These are phyloP conservation scores for Dugesia japonica DNA, from an alignment of 2,888 invertebrate genomes.

Conservation along the genomic window DNA sequence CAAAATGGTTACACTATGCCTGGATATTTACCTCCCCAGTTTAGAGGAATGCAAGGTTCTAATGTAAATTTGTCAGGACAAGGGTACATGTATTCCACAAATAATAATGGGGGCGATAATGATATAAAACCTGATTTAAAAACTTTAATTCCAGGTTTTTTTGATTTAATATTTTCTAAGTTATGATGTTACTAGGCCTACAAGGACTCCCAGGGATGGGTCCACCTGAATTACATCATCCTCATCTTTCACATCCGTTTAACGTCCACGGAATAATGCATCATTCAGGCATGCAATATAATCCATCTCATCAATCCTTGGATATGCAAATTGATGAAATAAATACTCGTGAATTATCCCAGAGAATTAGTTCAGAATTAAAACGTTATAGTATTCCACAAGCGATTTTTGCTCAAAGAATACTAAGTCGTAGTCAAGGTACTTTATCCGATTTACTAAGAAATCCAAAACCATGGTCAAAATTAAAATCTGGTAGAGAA, in stretches of 20 bases:
- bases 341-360: not conserved
- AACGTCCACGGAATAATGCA: not conserved
- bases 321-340: not conserved
- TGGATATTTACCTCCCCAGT: not conserved
- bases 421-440: too few species aligned
- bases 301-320: not conserved
- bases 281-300: not conserved
- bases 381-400: too few species aligned
- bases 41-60: not conserved
- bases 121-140: constrained; percentile 22
- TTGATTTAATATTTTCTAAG: not conserved
- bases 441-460: not conserved
- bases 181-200: not conserved
- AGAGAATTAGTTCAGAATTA: not conserved
- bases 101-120: too few species aligned
- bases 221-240: not conserved
- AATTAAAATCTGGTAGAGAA: not conserved
- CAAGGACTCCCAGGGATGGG: not conserved
- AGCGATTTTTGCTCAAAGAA: not conserved
- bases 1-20: not conserved
- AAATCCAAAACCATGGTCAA: not conserved
- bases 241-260: not conserved
- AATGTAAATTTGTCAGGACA: not conserved
- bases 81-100: not conserved
- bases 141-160: constrained; percentile 11